phyloP scores from a whole-genome alignment of 1,140 invertebrate genomes.

The Drosophila sucinea region DNA sequence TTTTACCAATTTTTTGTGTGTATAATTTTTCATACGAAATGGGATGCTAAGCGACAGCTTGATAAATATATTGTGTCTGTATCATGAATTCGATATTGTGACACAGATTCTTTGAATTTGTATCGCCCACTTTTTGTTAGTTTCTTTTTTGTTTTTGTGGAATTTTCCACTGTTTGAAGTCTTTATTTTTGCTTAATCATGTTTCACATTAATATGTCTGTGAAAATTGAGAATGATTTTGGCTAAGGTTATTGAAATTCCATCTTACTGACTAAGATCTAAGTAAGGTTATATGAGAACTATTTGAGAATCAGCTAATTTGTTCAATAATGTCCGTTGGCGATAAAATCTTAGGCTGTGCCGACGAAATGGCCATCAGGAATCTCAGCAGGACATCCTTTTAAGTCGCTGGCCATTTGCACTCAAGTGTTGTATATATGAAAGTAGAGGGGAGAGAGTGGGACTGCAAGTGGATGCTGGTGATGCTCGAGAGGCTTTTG shows the following conservation, averaged over 20 bases:
- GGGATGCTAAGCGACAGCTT: not conserved
- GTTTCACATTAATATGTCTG: too few relatives aligned
- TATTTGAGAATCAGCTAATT: not conserved
- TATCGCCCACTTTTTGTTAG: not conserved
- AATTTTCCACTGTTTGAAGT: not conserved
- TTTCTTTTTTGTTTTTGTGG: not conserved
- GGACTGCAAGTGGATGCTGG: constrained; percentile 6
- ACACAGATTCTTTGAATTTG: not conserved
- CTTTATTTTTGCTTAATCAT: not conserved
- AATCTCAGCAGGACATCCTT: not conserved
- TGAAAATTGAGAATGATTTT: too few relatives aligned
- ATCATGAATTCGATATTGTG: constrained; percentile 1
- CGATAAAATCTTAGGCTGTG: not conserved
- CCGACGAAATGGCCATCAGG: not conserved
- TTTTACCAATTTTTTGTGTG: not conserved
- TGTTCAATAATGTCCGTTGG: not conserved
- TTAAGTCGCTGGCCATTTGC: constrained; percentile 22
- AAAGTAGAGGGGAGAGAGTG: not conserved
- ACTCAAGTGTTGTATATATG: constrained; percentile 13
- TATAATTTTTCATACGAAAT: not conserved
- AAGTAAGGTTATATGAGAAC: not conserved
- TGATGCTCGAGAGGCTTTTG: constrained; percentile 17
- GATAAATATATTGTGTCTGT: not conserved
- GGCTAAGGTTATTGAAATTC: too few relatives aligned
- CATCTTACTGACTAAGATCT: too few relatives aligned